These are phyloP conservation scores for Cryptus viduatorius DNA, from an alignment of 2,888 invertebrate species.

Conservation along the genomic window DNA sequence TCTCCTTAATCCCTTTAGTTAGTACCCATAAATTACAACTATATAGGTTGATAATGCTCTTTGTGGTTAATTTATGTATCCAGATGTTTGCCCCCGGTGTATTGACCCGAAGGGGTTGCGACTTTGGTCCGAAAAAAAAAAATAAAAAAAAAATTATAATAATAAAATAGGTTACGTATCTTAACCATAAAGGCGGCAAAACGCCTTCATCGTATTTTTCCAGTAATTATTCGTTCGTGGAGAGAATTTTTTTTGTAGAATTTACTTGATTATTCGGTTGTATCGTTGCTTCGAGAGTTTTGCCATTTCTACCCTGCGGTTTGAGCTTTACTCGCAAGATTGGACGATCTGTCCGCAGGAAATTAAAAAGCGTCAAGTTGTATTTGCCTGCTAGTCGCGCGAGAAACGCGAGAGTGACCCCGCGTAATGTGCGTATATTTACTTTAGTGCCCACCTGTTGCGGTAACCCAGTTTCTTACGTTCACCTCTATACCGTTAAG, in stretches of 20 bases:
- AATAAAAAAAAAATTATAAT: conserved; percentile 4
- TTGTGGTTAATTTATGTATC: conserved; percentile 75
- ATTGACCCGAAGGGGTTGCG: conserved; percentile 58
- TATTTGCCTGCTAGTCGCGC: conserved; percentile 67
- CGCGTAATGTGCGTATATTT: conserved; percentile 82
- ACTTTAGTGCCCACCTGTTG: conserved; percentile 84
- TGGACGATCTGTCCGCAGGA: background rate
- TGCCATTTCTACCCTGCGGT: background rate
- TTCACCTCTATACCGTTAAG: conserved; percentile 76
- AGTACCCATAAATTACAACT: conserved; percentile 79
- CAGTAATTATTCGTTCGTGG: background rate
- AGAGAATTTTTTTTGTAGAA: background rate
- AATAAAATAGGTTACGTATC: background rate
- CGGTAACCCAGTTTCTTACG: conserved; percentile 82
- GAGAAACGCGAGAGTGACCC: conserved; percentile 73
- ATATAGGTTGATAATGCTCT: conserved; percentile 80
- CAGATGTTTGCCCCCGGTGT: conserved; percentile 60
- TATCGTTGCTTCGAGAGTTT: background rate
- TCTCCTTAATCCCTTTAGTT: conserved; percentile 80
- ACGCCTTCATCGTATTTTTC: background rate
- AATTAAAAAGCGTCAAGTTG: conserved; percentile 66
- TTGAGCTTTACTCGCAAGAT: background rate
- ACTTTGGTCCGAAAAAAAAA: conserved; percentile 35
- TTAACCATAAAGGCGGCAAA: background rate
- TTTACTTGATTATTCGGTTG: background rate